phyloP scores from a whole-genome alignment of 1,140 invertebrate genomes.

The Hypsibius dujardini region DNA sequence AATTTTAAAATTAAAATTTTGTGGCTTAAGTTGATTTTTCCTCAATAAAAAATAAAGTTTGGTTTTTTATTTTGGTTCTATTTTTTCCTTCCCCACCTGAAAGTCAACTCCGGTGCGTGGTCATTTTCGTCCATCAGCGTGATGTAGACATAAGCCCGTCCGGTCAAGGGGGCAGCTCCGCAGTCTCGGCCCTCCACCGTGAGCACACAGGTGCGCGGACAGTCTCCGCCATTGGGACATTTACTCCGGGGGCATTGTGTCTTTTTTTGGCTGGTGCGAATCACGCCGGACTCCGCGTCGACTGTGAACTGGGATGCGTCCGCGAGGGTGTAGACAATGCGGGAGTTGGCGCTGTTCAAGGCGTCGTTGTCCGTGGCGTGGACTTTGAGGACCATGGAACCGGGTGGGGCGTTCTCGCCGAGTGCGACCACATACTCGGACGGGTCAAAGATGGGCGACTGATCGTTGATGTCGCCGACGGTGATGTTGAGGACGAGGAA shows the following conservation, averaged over 20 bases:
- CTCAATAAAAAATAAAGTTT: too few species aligned
- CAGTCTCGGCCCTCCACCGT: neutral
- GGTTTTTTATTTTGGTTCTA: too few species aligned
- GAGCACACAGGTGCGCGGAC: neutral
- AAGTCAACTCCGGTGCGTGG: constrained; percentile 12
- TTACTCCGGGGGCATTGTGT: constrained; percentile 2
- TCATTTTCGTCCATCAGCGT: constrained; percentile 3
- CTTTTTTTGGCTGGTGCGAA: neutral
- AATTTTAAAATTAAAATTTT: too few species aligned
- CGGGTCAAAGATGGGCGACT: neutral
- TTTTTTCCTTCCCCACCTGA: neutral
- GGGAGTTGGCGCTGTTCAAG: neutral
- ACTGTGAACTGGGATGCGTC: neutral
- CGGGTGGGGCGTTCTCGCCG: constrained; percentile 1
- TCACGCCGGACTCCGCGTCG: neutral
- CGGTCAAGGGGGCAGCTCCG: neutral
- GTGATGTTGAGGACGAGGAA: neutral
- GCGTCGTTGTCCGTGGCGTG: constrained; percentile 5
- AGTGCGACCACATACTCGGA: constrained; percentile 7
- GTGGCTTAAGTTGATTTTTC: too few species aligned
- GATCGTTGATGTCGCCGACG: neutral
- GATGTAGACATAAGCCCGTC: neutral
- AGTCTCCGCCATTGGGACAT: neutral
- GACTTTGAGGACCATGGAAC: constrained; percentile 1
- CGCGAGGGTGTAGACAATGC: neutral